Base-by-base conservation (phyloP, 2,797 vertebrate genomes). In the Schizopygopsis pylzovi region DNA sequence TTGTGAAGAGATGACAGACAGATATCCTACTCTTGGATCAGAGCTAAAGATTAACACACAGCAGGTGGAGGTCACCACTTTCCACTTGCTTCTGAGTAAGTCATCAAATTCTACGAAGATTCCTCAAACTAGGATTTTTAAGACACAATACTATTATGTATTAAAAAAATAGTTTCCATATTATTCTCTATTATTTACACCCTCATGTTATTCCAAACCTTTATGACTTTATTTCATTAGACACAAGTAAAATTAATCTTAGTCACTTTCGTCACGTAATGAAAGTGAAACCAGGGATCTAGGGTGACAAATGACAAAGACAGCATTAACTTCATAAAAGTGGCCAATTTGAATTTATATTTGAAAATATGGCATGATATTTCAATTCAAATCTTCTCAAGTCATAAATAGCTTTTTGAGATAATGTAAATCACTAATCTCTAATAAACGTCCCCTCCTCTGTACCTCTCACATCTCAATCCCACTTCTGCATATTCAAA, bases 1-100 rank as follows among this genome's bases (percentile, higher is more conserved):
- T 61, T 78, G 71, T 83, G 59, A 85, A 37, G 22, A 61, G 85
- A 79, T 7, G 25, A 22, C n/a, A 28, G 73, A 28, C 22, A 79
- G 25, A 81, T 39, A 43, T n/a, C n/a, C n/a, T n/a, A n/a, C n/a
- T n/a, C n/a, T n/a, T n/a, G n/a, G n/a, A n/a, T 73, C 25, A n/a
- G 61, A 33, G 67, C 47, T 77, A 81, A 81, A 78, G 61, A 85
- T 85, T 85, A 85, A 85, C 84, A 52, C 25, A 85, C 33, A 52
- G 59, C 13, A 9, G 28, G 61, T 41, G 33, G 54, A 75, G 59
- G 56, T 85, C n/a, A 3, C 33, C 54, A 33, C 28, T 73, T 73
- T 73, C 33, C 68, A 85, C 54, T 20, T 63, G n/a, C n/a, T n/a
- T n/a, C n/a, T n/a, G n/a, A n/a, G n/a, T n/a, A 1, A 28, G 1